A percentile compares a stretch with the other conserved stretches of the same genome.
These are phyloP conservation scores for Zophobas morio DNA, from an alignment of 1,140 invertebrate species.

Conservation along the genomic window DNA sequence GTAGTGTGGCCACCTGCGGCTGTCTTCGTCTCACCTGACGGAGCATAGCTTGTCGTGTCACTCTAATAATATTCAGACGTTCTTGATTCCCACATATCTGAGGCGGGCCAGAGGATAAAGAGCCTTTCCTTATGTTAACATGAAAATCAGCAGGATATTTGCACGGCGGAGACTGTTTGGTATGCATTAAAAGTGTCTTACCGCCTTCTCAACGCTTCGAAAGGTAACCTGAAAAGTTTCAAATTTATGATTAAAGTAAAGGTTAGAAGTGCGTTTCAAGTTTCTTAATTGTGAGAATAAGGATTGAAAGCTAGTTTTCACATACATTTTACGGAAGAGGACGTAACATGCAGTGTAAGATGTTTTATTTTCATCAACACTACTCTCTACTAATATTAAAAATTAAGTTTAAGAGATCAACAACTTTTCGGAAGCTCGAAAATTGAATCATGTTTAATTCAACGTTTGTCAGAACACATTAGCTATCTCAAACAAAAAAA, in stretches of 20 bases:
- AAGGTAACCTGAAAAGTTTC: constrained; percentile 47
- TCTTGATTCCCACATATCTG: constrained; percentile 37
- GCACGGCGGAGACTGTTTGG: constrained; percentile 44
- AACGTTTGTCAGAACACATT: no score
- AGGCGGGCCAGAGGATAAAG: constrained; percentile 37
- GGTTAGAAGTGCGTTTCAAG: not conserved
- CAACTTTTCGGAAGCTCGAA: no score
- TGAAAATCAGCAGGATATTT: constrained; percentile 42
- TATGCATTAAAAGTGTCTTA: constrained; percentile 48
- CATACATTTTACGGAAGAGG: not conserved
- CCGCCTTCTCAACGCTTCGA: constrained; percentile 33
- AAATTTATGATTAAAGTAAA: constrained; percentile 47
- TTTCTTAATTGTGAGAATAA: constrained; percentile 30
- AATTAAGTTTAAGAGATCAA: no score
- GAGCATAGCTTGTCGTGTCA: not conserved
- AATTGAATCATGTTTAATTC: no score
- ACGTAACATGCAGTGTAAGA: not conserved
- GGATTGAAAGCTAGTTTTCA: not conserved
- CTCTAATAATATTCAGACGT: constrained; percentile 29
- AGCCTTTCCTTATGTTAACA: constrained; percentile 41
- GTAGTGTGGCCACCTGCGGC: not conserved
- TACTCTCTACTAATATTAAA: no score
- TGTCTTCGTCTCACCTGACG: not conserved
- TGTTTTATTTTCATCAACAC: no score
- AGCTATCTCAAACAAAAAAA: no score